phyloP scores from a whole-genome alignment of 2,113 vertebrate species.

The Mustela lutreola region DNA sequence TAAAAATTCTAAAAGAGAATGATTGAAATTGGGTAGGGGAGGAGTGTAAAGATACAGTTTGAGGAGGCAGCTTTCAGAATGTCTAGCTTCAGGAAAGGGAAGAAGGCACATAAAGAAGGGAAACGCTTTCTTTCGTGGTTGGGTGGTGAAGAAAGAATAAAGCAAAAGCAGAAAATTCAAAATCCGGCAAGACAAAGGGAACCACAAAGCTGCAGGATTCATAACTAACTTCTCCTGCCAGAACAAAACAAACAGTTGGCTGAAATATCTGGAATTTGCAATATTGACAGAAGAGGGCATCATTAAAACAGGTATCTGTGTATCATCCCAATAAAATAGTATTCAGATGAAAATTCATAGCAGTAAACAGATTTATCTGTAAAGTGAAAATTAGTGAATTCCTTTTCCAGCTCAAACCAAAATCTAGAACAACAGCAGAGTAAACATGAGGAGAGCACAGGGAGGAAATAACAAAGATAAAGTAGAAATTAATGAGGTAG shows the following conservation, averaged over 20 bases:
- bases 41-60: neutral
- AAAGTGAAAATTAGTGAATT: slow-evolving; percentile 3
- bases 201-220: neutral
- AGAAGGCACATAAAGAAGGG: neutral
- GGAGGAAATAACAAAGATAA: neutral
- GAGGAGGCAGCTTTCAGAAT: neutral
- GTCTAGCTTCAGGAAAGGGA: neutral
- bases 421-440: neutral
- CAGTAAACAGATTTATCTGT: neutral
- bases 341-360: neutral
- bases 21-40: neutral
- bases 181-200: slow-evolving; percentile 27
- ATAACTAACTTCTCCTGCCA: neutral
- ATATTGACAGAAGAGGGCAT: slow-evolving; percentile 15
- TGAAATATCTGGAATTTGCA: neutral
- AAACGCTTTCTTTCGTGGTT: neutral
- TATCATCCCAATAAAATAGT: neutral
- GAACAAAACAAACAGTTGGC: neutral
- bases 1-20: neutral
- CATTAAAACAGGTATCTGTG: slow-evolving; percentile 32
- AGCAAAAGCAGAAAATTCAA: neutral
- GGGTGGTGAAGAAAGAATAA: neutral
- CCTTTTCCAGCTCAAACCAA: neutral
- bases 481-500: neutral
- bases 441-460: neutral